phyloP scores from a whole-genome alignment of 2,113 vertebrate genomes.

The Synchiropus splendidus region DNA sequence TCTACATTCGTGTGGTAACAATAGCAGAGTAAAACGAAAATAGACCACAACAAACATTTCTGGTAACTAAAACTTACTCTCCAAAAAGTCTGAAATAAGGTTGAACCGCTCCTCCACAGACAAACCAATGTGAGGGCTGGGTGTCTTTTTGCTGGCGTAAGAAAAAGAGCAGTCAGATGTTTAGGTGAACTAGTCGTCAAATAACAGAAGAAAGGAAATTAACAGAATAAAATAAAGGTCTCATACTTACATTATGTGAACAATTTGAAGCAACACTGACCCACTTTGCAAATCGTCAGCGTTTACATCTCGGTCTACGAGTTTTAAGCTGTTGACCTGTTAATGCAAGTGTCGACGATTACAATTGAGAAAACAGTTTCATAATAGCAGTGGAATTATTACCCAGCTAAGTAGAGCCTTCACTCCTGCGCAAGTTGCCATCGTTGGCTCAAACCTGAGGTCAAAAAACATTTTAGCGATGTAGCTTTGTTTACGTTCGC shows the following conservation, averaged over 20 bases:
- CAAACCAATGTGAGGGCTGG: slow-evolving; percentile 30
- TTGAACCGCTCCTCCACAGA: slow-evolving; percentile 57
- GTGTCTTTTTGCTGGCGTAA: slow-evolving; percentile 64
- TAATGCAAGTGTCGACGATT: background rate
- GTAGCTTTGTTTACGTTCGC: too few species aligned
- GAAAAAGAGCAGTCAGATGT: background rate
- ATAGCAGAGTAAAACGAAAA: too few species aligned
- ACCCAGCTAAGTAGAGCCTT: slow-evolving; percentile 54
- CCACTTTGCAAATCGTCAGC: slow-evolving; percentile 73
- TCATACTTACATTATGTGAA: slow-evolving; percentile 74
- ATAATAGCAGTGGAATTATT: background rate
- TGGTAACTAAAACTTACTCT: slow-evolving; percentile 64
- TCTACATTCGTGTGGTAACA: too few species aligned
- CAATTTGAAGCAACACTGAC: slow-evolving; percentile 65
- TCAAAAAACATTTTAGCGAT: too few species aligned
- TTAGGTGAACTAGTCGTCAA: too few species aligned
- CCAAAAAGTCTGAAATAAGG: slow-evolving; percentile 68
- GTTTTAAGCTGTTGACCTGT: slow-evolving; percentile 73
- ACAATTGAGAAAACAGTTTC: background rate
- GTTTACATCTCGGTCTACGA: slow-evolving; percentile 42
- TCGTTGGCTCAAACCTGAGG: slow-evolving; percentile 25
- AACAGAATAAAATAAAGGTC: too few species aligned
- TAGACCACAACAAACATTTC: background rate
- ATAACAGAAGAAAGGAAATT: too few species aligned
- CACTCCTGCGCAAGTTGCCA: slow-evolving; percentile 31